Base-by-base conservation (phyloP, 37 sponge, comb jelly and placozoan species). In the Eunapius fragilis region DNA sequence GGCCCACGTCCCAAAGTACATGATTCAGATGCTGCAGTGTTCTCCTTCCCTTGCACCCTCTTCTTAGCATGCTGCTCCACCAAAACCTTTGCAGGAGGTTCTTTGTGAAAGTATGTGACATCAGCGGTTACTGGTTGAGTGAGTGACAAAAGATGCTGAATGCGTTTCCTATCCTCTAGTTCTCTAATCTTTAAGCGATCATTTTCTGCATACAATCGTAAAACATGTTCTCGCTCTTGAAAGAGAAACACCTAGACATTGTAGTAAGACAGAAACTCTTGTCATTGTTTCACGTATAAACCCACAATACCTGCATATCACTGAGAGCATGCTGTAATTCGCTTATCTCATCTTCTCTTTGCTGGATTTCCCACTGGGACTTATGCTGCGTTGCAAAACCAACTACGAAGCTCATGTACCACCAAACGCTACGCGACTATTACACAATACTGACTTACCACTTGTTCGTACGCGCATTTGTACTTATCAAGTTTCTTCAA, bases 291-390 rank as follows among this genome's bases (percentile, higher is more conserved):
- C 28, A 32, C 30, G n/a, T 5, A 11, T 76, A 25, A 25, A 23
- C 24, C 19, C 17, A 47, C 1, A 35, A 81, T 45, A 95, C 96
- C 84, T 99, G 99, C 95, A 99, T 96, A 85, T 99, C 99, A 89
- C 99, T 99, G 67, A 99, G 91, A n/a, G 98, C 99, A 73, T 95
- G 90, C 75, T 99, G 99, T 48, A 99, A 86, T 67, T 97, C 98
- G 24, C 84, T 41, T 19, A 99, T 94, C 77, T 99, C 99, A 37
- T 97, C 96, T 70, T 99, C 99, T 67, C 98, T 87, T 71, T 96
- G 98, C 49, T 89, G 76, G 26, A 95, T 86, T 73, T 97, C 95
- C 93, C 93, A 94, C 79, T 97, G 89, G n/a, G 69, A 74, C 67
- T 89, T 89, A 68, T 97, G 98, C 96, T 98, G 86, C 24, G 70